Conservation (phyloP, 2,797 vertebrate genomes). For the Sciurus carolinensis region DNA sequence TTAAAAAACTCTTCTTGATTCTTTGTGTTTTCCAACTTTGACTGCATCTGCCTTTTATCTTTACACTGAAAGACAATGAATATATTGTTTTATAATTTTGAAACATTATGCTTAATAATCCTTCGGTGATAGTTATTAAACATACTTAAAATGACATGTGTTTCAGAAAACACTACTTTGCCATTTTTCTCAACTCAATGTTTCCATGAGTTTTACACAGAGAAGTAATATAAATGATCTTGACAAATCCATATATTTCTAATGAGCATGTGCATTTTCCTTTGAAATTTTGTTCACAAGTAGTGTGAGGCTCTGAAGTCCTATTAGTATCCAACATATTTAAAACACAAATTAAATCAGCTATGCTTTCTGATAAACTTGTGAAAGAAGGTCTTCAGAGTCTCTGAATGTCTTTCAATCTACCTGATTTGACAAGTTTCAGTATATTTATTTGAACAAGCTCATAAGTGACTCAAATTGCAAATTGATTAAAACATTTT, state of each 20-base stretch:
- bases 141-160: neutral
- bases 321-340: constrained; percentile 65
- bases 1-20: neutral
- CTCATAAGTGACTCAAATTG: constrained; percentile 40
- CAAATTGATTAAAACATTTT: constrained; percentile 62
- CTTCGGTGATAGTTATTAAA: neutral
- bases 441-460: constrained; percentile 20
- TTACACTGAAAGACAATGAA: constrained; percentile 15
- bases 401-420: constrained; percentile 35
- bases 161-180: neutral
- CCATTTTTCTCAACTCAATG: neutral
- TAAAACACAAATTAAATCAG: constrained; percentile 70
- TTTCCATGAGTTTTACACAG: neutral
- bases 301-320: neutral
- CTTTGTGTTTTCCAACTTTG: neutral
- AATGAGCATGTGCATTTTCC: neutral
- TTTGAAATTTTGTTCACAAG: constrained; percentile 53
- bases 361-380: constrained; percentile 63
- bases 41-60: neutral
- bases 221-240: neutral
- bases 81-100: neutral
- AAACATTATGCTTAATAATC: neutral
- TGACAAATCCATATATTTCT: constrained; percentile 32
- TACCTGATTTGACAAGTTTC: constrained; percentile 5
- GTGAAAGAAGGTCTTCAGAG: constrained; percentile 18